phyloP scores from a whole-genome alignment of 1,140 invertebrate genomes.

The Epicauta chinensis region DNA sequence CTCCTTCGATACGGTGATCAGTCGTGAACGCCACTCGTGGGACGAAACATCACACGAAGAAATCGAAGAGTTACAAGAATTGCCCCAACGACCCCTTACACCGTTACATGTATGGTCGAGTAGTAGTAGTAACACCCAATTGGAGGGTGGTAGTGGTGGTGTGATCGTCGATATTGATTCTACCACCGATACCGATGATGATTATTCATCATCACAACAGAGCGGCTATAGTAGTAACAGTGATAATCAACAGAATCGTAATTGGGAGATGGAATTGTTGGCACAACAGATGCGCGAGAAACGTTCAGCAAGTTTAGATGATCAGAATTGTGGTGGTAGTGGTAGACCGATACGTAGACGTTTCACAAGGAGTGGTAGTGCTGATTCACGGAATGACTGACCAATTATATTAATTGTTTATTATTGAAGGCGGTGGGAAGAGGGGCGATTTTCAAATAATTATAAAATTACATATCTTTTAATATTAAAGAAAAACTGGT shows the following conservation, averaged over 20 bases:
- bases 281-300: conserved; percentile 36
- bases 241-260: conserved; percentile 34
- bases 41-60: conserved; percentile 55
- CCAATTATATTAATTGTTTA: no score
- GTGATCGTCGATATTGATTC: conserved; percentile 48
- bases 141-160: no score
- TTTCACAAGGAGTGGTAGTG: conserved; percentile 19
- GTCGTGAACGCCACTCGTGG: conserved; percentile 47
- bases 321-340: no score
- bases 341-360: conserved; percentile 14
- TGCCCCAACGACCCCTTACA: conserved; percentile 46
- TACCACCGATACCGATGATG: conserved; percentile 34
- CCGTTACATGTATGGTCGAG: conserved; percentile 37
- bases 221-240: not conserved
- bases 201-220: conserved; percentile 21
- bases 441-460: no score
- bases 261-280: conserved; percentile 40
- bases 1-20: conserved; percentile 38
- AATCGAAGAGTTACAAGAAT: conserved; percentile 49
- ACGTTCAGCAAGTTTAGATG: conserved; percentile 38
- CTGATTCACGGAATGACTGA: conserved; percentile 22
- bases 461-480: no score
- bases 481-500: no score
- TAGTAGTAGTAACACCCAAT: no score
- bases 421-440: no score